Evolutionary conservation across 2,113 vertebrate species (phyloP).

Genomic region (Eonycteris spelaea): DNA sequence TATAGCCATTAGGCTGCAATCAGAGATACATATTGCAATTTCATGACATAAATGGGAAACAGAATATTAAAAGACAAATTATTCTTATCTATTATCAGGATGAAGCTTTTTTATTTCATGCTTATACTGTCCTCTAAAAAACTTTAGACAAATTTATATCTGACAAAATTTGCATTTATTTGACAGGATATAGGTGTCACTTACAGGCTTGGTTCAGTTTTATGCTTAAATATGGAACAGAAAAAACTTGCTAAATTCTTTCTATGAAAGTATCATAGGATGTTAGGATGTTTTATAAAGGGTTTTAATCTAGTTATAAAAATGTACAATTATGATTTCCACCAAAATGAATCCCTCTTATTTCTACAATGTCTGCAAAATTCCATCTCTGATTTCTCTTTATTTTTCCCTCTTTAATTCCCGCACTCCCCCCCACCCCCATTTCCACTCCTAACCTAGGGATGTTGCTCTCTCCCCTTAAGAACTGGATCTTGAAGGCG

Average conservation of each 20-base stretch:
- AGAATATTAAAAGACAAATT: not conserved
- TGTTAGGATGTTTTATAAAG: not conserved
- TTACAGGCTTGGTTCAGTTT: not conserved
- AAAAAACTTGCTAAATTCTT: constrained; percentile 16
- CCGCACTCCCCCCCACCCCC: no score
- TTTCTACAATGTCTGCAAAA: not conserved
- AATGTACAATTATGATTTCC: not conserved
- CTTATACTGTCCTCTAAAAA: not conserved
- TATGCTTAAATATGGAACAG: not conserved
- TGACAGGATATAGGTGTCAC: not conserved
- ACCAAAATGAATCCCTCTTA: not conserved
- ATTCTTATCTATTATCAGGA: not conserved
- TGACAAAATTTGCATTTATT: not conserved
- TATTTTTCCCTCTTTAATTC: no score
- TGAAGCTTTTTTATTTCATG: not conserved
- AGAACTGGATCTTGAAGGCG: no score
- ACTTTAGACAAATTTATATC: not conserved
- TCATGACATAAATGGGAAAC: not conserved
- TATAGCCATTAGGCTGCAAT: not conserved
- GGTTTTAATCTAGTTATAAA: constrained; percentile 34
- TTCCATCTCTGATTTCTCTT: constrained; percentile 4
- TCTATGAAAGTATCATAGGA: not conserved
- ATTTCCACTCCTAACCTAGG: no score
- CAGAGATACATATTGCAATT: not conserved
- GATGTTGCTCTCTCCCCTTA: no score